A percentile compares a stretch with the other conserved stretches of the same genome.
Conservation (phyloP, 2,797 vertebrate species). For the Diplodus puntazzo region DNA sequence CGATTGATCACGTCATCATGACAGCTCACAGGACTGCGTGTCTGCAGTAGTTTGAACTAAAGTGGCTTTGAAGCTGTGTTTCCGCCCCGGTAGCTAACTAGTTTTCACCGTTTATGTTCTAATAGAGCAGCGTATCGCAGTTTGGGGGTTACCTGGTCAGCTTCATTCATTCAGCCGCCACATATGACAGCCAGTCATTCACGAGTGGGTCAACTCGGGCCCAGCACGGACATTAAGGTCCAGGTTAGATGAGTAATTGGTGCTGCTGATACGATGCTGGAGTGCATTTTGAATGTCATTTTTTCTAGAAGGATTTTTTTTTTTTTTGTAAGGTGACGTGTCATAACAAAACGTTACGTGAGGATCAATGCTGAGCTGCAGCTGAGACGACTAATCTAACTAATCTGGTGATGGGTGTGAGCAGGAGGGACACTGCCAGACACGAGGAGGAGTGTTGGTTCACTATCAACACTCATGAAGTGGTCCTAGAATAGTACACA, state of each 20-base stretch:
- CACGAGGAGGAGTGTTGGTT: background rate
- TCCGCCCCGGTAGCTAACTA: background rate
- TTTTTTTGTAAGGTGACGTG: constrained; percentile 64
- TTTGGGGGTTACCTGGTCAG: constrained; percentile 14
- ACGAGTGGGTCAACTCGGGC: background rate
- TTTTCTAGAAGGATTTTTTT: background rate
- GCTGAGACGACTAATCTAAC: constrained; percentile 46
- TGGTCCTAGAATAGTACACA: background rate
- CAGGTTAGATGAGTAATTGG: background rate
- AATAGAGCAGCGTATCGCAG: background rate
- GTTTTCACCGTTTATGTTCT: background rate
- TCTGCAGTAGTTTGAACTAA: background rate
- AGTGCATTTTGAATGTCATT: background rate
- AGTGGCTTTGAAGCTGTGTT: background rate
- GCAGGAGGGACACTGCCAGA: background rate
- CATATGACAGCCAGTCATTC: background rate
- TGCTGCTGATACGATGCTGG: background rate
- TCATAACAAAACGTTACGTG: constrained; percentile 46
- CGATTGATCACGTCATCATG: background rate
- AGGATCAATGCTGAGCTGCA: constrained; percentile 47
- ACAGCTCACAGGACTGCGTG: background rate
- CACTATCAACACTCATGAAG: background rate
- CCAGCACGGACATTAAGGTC: background rate
- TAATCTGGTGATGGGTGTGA: constrained; percentile 52
- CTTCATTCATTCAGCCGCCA: constrained; percentile 72